Percentiles rank a stretch among this genome's conserved stretches.
phyloP scores from a whole-genome alignment of 2,888 invertebrate species.

The Fragum whitleyi region DNA sequence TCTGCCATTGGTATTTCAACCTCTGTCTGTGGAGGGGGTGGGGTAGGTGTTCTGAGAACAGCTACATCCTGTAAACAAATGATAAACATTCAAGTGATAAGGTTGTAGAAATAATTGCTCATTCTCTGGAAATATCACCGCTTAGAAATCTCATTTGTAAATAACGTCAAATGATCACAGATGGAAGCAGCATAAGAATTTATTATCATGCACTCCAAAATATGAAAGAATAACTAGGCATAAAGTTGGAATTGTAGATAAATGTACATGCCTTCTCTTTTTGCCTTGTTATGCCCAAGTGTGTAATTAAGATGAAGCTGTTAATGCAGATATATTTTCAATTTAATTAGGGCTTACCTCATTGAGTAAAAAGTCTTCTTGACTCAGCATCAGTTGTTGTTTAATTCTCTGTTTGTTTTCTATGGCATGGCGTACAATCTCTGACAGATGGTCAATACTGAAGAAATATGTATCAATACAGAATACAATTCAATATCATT shows the following conservation, averaged over 20 bases:
- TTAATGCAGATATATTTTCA: too few relatives aligned
- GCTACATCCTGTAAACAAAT: slow-evolving; percentile 74
- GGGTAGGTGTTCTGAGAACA: slow-evolving; percentile 81
- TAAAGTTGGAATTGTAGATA: too few relatives aligned
- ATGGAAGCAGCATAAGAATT: too few relatives aligned
- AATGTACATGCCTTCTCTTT: too few relatives aligned
- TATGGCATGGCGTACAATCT: slow-evolving; percentile 81
- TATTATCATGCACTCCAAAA: too few relatives aligned
- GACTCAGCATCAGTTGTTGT: slow-evolving; percentile 80
- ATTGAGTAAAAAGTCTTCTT: slow-evolving; percentile 83
- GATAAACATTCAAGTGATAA: too few relatives aligned
- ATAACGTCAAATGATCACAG: too few relatives aligned
- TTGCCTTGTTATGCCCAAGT: too few relatives aligned
- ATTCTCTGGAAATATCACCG: not conserved
- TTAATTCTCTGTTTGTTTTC: slow-evolving; percentile 80
- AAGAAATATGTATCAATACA: slow-evolving; percentile 51
- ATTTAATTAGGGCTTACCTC: slow-evolving; percentile 75
- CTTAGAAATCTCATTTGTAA: too few relatives aligned
- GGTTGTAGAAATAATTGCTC: not conserved
- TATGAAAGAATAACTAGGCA: too few relatives aligned
- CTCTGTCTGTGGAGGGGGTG: slow-evolving; percentile 77
- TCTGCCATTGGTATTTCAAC: slow-evolving; percentile 78
- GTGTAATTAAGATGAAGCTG: too few relatives aligned
- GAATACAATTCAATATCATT: not conserved
- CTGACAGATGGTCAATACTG: slow-evolving; percentile 84